Evolutionary conservation across 2,888 invertebrate species (phyloP).

Genomic region (Abrostola tripartita): DNA sequence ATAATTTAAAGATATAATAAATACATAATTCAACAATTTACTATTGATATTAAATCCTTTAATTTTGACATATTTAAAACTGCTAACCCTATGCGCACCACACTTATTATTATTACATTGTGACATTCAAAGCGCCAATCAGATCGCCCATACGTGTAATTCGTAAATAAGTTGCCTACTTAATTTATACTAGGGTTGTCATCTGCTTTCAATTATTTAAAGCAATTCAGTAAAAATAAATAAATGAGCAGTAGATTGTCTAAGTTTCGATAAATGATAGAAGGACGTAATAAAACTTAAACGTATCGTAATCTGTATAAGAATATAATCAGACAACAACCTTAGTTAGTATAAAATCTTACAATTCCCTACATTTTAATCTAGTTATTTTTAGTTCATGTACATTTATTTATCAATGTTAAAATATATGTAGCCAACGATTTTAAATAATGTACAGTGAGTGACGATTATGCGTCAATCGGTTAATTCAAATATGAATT

Average conservation of each 20-base stretch:
- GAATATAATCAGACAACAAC: constrained; percentile 1
- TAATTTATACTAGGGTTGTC: constrained; percentile 6
- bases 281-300: background rate
- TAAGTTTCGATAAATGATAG: no score
- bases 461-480: no score
- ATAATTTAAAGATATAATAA: constrained; percentile 27
- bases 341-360: constrained; percentile 4
- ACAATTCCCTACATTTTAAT: background rate
- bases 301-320: no score
- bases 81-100: constrained; percentile 17
- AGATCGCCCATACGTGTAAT: background rate
- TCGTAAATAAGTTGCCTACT: background rate
- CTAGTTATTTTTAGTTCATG: constrained; percentile 1
- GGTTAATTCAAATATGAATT: no score
- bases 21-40: constrained; percentile 20
- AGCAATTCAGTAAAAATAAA: no score
- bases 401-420: background rate
- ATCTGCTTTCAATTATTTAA: background rate
- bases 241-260: no score
- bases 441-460: background rate
- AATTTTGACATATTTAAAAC: constrained; percentile 11
- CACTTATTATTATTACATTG: constrained; percentile 26
- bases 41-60: constrained; percentile 19
- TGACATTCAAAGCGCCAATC: constrained; percentile 18
- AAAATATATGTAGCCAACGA: background rate